phyloP scores from a whole-genome alignment of 2,797 vertebrate genomes.

The Eidolon dupreanum region DNA sequence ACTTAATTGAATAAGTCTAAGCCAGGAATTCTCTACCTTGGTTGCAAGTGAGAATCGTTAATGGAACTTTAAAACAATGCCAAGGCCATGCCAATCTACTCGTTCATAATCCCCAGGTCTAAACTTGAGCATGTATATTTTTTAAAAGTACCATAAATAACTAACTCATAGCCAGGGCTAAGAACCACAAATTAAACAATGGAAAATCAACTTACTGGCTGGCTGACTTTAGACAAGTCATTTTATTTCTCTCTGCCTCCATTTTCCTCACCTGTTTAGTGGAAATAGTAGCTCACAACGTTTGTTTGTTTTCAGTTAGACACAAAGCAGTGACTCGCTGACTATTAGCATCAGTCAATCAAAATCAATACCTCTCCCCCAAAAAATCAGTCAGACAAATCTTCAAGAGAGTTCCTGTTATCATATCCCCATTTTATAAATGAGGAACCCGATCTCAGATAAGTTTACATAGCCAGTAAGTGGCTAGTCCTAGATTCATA shows the following conservation, averaged over 20 bases:
- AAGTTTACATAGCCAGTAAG: neutral
- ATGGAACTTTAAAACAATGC: neutral
- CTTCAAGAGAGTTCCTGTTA: neutral
- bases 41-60: neutral
- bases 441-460: neutral
- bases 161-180: neutral
- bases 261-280: slow-evolving; percentile 3
- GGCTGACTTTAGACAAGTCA: neutral
- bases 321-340: neutral
- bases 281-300: neutral
- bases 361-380: neutral
- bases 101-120: neutral
- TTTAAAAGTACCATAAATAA: neutral
- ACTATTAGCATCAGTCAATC: neutral
- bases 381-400: neutral
- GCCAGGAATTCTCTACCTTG: neutral
- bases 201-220: neutral
- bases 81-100: neutral
- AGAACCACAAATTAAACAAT: neutral
- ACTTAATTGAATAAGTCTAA: neutral
- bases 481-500: neutral
- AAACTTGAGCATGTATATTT: neutral
- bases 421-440: neutral
- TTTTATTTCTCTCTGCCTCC: neutral
- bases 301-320: neutral